A percentile compares a stretch with the other conserved stretches of the same genome.
phyloP scores from a whole-genome alignment of 2,888 invertebrate species.

The Mycalesis mineus region DNA sequence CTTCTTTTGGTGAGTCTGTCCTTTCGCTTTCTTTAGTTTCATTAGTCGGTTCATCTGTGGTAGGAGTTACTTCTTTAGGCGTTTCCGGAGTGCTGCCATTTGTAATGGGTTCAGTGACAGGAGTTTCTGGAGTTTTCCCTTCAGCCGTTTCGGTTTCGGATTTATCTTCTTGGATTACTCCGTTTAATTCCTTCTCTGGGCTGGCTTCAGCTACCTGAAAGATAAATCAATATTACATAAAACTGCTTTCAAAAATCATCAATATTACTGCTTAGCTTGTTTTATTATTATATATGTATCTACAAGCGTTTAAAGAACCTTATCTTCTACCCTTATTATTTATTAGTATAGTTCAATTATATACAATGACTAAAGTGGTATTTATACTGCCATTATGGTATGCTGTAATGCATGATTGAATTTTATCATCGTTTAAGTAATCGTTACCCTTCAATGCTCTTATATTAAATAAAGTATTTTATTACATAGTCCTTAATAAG shows the following conservation, averaged over 20 bases:
- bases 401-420: constrained; percentile 57
- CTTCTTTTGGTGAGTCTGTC: constrained; percentile 41
- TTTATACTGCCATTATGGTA: constrained; percentile 29
- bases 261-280: no score
- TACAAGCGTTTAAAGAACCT: no score
- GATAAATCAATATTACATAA: constrained; percentile 21
- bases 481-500: constrained; percentile 9
- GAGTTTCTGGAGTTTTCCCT: constrained; percentile 70
- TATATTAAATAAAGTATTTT: constrained; percentile 39
- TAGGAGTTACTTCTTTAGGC: constrained; percentile 47
- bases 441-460: constrained; percentile 63
- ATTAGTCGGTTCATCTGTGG: constrained; percentile 33
- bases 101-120: constrained; percentile 69
- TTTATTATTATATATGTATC: no score
- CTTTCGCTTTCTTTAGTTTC: constrained; percentile 41
- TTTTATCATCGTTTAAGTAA: constrained; percentile 51
- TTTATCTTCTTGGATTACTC: constrained; percentile 53
- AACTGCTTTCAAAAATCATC: no score
- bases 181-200: constrained; percentile 52
- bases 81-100: constrained; percentile 70
- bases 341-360: constrained; percentile 37
- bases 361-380: constrained; percentile 55
- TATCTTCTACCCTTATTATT: constrained; percentile 55
- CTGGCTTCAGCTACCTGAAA: constrained; percentile 62
- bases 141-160: constrained; percentile 52